Conservation (phyloP, 2,113 vertebrate genomes). For the Aythya baeri region DNA sequence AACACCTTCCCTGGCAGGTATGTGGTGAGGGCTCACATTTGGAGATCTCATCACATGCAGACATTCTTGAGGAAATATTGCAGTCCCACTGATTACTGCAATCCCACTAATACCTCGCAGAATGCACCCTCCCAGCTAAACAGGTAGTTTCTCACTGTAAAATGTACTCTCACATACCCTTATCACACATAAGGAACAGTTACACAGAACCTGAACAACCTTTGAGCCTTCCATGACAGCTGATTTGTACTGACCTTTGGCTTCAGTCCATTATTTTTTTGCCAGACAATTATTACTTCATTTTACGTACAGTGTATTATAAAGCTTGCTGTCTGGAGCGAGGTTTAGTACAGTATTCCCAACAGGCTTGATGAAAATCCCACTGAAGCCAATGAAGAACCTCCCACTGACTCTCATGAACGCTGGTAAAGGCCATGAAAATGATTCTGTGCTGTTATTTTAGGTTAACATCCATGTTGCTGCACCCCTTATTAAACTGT, state of each 20-base stretch:
- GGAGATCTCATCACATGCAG: neutral
- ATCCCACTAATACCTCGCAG: neutral
- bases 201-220: neutral
- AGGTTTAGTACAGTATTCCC: neutral
- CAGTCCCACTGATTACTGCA: neutral
- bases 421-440: neutral
- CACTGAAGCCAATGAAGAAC: neutral
- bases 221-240: neutral
- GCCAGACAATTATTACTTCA: neutral
- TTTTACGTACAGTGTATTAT: accelerated
- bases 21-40: accelerated
- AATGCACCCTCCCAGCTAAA: neutral
- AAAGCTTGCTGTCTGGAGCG: neutral
- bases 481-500: conserved; percentile 43
- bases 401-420: neutral
- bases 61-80: neutral
- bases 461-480: neutral
- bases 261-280: neutral
- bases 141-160: neutral
- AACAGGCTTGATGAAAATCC: neutral
- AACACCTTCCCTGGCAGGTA: neutral
- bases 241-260: neutral
- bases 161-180: neutral
- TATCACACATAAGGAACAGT: neutral
- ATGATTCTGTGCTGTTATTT: neutral